These are phyloP conservation scores for Lepidocyrtinus sp. DNA, from an alignment of 2,888 invertebrate species.

Conservation along the genomic window DNA sequence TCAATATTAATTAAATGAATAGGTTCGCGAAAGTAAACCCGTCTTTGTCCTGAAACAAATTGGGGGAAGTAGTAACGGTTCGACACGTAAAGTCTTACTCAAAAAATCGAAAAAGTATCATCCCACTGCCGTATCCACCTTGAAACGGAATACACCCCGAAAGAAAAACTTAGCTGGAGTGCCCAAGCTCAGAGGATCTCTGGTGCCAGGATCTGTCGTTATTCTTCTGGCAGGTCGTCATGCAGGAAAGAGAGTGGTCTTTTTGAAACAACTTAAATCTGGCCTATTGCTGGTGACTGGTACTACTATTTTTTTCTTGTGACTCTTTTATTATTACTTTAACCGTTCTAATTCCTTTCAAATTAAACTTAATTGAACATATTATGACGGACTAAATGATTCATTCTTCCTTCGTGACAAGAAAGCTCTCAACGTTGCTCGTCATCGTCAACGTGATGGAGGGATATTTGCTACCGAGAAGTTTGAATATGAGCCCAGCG, in stretches of 20 bases:
- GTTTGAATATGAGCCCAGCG: conserved; percentile 71
- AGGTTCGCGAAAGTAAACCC: conserved; percentile 73
- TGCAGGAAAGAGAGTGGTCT: conserved; percentile 96
- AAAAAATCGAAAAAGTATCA: conserved; percentile 85
- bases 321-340: no score
- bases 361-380: conserved; percentile 92
- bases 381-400: conserved; percentile 85
- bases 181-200: conserved; percentile 84
- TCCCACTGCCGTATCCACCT: conserved; percentile 85
- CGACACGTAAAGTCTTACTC: conserved; percentile 86
- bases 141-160: conserved; percentile 74
- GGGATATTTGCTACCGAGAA: conserved; percentile 96
- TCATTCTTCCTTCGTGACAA: conserved; percentile 87
- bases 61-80: conserved; percentile 97
- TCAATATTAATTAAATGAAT: no score
- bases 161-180: no score
- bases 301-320: no score
- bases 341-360: no score
- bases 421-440: conserved; percentile 86
- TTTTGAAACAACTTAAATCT: conserved; percentile 88
- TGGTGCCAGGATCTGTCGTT: conserved; percentile 92
- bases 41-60: conserved; percentile 86
- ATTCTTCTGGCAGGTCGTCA: conserved; percentile 96
- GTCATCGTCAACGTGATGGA: conserved; percentile 85
- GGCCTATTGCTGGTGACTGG: conserved; percentile 95